Conservation (phyloP, 1,140 invertebrate genomes). For the Pseudobourletiella spinata region DNA sequence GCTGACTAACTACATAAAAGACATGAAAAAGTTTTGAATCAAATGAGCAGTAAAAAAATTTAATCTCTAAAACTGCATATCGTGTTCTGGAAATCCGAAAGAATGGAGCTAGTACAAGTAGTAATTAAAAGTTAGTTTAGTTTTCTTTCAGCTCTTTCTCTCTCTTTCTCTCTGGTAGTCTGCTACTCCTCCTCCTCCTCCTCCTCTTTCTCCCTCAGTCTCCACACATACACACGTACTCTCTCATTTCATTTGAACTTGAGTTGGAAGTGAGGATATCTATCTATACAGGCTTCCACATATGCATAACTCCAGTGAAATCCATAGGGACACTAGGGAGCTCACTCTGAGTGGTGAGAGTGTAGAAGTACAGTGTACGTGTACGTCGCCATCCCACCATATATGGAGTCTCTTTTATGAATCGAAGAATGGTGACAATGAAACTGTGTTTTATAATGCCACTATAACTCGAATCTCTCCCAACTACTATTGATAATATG, state of each 20-base stretch:
- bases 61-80: slow-evolving; percentile 29
- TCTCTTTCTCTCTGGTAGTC: not conserved
- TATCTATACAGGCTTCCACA: too few relatives aligned
- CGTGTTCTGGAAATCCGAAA: slow-evolving; percentile 21
- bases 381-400: too few relatives aligned
- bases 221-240: not conserved
- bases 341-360: too few relatives aligned
- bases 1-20: slow-evolving; percentile 9
- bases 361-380: too few relatives aligned
- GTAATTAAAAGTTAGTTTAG: slow-evolving; percentile 34
- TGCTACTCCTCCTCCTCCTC: not conserved
- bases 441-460: too few relatives aligned
- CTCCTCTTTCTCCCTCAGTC: not conserved
- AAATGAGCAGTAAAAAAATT: slow-evolving; percentile 24
- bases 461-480: too few relatives aligned
- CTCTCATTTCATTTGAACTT: not conserved
- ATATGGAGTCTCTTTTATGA: too few relatives aligned
- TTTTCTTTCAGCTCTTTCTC: slow-evolving; percentile 21
- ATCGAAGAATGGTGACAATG: too few relatives aligned
- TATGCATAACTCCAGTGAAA: too few relatives aligned
- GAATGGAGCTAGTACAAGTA: slow-evolving; percentile 27
- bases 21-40: slow-evolving; percentile 23
- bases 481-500: too few relatives aligned
- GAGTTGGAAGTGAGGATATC: not conserved
- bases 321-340: too few relatives aligned